Percentiles rank a stretch among this genome's conserved stretches.
Conservation (phyloP, 2,113 vertebrate species). For the Willisornis vidua region DNA sequence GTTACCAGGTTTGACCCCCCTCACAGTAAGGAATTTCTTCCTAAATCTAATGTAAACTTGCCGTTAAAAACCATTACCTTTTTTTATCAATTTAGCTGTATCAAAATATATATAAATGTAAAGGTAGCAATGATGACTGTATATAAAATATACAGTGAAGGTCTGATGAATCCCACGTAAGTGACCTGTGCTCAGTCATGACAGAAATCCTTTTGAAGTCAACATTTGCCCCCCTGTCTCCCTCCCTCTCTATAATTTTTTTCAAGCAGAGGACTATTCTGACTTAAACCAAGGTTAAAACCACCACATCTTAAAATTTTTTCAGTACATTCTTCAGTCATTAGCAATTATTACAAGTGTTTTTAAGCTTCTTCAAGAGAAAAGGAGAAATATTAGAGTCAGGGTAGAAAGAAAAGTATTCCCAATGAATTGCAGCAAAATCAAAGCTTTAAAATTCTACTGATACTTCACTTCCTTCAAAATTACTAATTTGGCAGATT, state of each 20-base stretch:
- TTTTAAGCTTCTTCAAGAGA: background rate
- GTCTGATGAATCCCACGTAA: background rate
- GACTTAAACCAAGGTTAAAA: background rate
- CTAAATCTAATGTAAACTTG: background rate
- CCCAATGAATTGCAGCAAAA: background rate
- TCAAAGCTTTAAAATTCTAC: background rate
- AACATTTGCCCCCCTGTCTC: accelerated
- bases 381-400: background rate
- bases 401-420: background rate
- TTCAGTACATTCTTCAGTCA: background rate
- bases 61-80: background rate
- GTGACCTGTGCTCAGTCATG: background rate
- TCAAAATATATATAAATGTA: background rate
- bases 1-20: background rate
- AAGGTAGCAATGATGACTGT: background rate
- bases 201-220: background rate
- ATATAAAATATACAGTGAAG: background rate
- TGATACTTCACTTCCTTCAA: background rate
- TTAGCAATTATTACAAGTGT: background rate
- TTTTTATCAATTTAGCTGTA: background rate
- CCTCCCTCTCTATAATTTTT: background rate
- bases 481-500: background rate
- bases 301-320: background rate
- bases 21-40: background rate
- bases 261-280: background rate